Evolutionary conservation across 2,888 invertebrate genomes (phyloP), one percentile per base, ranked within the genome.

Genomic region (Eilema sororculum): DNA sequence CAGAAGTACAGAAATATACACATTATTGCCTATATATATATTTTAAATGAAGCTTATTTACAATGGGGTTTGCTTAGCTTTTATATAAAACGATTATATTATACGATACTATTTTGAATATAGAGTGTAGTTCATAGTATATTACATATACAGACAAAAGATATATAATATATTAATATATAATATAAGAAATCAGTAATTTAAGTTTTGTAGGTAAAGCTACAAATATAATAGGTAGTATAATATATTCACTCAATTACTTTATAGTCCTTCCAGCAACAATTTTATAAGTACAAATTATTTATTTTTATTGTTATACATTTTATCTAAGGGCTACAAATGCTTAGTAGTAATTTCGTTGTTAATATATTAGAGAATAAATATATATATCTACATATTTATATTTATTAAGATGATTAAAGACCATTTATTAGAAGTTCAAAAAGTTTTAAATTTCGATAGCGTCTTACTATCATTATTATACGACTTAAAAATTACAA

Each of bases 1-100:
- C 95, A 68, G 65, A 91, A 94, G 87, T 91, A 89, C 88, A 91
- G 88, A 92, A 91, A 91, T 87, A 85, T 84, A 78, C 74, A 80
- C 78, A 84, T 70, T 25, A 22, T 46, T 65, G 59, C 10, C 5
- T 66, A 75, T 62, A 8, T 63, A 67, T 24, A 72, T 69, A 71
- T 62, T 16, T 74, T 73, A 70, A 24, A 6, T n/a, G 16, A 78
- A 82, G 72, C 70, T 24, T 83, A 79, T 75, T 71, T 83, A 87
- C 85, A 86, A 76, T 75, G 84, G 85, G 84, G 85, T 87, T 86
- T 81, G 84, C 88, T 82, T 86, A 86, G 68, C 75, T 75, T 65
- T 64, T 64, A 64, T 22, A 22, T 22, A 20, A 10, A n/a, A 28
- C 16, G 9, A 63, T 63, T 46, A 58, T 57, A 46, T 20, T 37